Evolutionary conservation across 2,888 invertebrate genomes (phyloP), one percentile per base, ranked within the genome.

Genomic region (Eupithecia abbreviata): DNA sequence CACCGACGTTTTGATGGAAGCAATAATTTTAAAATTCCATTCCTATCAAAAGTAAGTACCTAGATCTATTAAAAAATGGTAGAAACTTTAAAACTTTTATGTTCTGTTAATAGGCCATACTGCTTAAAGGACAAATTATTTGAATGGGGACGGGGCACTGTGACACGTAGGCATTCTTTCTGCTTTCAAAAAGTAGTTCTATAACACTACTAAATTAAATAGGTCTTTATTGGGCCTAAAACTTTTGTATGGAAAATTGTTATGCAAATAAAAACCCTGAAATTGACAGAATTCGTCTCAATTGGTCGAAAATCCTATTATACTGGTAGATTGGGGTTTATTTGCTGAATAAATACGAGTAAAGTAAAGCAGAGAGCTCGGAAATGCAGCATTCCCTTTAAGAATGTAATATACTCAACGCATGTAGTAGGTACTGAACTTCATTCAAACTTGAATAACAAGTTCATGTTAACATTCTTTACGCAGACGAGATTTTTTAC

Each of bases 281-380:
- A 58, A 55, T 18, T 58, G 3, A 18, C 43, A 62, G 62, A 43
- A 72, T 62, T 62, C 4, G 58, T 15, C 58, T 58, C 62, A 45
- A 69, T 47, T 70, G 41, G 6, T 9, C n/a, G n/a, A 42, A 68
- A 76, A 73, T 42, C 62, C 68, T 49, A 13, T 55, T 45, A 71
- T 67, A 66, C 4, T 30, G 51, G 41, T 47, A n/a, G 49, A 76
- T 65, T 71, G 58, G 67, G 67, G 70, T 73, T 73, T 73, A 67
- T 76, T 76, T 71, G 55, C 45, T 51, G 73, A 45, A 76, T 71
- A 71, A 76, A 73, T 73, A 30, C 30, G 30, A 30, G 30, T 30
- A 71, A 73, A 65, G 51, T 18, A 45, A 30, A 68, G 18, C 47
- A n/a, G 4, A 68, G 5, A 47, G 4, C 47, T 68, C 45, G 4